Conservation (phyloP, 1,140 invertebrate species). For the Nebria ingens region DNA sequence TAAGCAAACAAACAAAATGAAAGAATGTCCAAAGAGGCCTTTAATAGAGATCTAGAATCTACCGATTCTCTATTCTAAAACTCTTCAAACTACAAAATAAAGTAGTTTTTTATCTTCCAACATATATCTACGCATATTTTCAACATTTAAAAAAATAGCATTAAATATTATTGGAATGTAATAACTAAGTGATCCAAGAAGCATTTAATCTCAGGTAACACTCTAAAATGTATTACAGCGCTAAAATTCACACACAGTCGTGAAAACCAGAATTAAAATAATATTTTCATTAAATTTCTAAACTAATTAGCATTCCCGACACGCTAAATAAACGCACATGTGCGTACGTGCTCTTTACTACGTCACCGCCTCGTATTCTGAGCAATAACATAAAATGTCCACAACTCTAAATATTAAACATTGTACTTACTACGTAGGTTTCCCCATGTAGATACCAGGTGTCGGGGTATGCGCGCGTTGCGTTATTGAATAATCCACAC, state of each 20-base stretch:
- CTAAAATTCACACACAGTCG: too few species aligned
- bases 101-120: slow-evolving; percentile 12
- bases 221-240: too few species aligned
- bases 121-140: background rate
- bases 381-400: too few species aligned
- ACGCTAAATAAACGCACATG: slow-evolving; percentile 2
- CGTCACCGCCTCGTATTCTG: background rate
- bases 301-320: slow-evolving; percentile 8
- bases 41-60: slow-evolving; percentile 13
- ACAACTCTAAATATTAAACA: too few species aligned
- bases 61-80: slow-evolving; percentile 13
- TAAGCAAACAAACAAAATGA: too few species aligned
- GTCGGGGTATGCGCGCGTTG: slow-evolving; percentile 94
- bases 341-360: background rate
- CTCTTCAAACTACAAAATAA: too few species aligned
- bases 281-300: too few species aligned
- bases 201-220: too few species aligned
- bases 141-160: slow-evolving; percentile 5
- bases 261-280: too few species aligned
- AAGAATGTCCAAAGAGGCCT: slow-evolving; percentile 14
- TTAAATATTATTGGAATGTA: slow-evolving; percentile 1
- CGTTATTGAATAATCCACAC: slow-evolving; percentile 97
- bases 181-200: too few species aligned
- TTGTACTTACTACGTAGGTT: slow-evolving; percentile 60
- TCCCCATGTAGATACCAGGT: slow-evolving; percentile 96